These are phyloP conservation scores for Pantherophis vulpinus DNA, from an alignment of 2,797 vertebrate species.

Conservation along the genomic window DNA sequence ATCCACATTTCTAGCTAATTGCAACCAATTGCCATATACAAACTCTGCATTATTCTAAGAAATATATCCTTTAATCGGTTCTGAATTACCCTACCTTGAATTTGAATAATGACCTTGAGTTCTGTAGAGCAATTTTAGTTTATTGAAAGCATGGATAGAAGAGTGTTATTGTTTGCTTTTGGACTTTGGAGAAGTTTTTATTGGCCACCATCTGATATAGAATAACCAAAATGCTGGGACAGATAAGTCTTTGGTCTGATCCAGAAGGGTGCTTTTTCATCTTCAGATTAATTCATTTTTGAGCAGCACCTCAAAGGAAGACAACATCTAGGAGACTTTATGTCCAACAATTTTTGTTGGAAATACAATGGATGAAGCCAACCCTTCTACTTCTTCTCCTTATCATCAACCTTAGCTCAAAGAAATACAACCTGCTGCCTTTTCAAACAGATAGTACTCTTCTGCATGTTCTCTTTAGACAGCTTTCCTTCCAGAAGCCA, in stretches of 20 bases:
- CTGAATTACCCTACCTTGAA: neutral
- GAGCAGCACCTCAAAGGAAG: slow-evolving; percentile 10
- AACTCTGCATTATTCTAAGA: neutral
- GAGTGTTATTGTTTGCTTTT: neutral
- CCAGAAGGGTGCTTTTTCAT: neutral
- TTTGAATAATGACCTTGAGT: neutral
- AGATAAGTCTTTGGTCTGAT: neutral
- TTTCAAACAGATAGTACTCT: slow-evolving; percentile 45
- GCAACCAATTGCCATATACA: neutral
- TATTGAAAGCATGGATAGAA: neutral
- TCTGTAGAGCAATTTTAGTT: neutral
- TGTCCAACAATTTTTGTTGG: neutral
- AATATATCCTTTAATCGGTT: neutral
- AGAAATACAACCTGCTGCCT: slow-evolving; percentile 4
- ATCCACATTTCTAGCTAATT: neutral
- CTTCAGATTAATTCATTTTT: neutral
- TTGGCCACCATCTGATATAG: neutral
- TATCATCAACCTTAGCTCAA: neutral
- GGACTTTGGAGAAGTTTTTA: neutral
- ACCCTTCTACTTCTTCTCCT: neutral
- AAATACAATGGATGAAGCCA: slow-evolving; percentile 21
- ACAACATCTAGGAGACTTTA: slow-evolving; percentile 10
- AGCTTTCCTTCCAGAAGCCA: slow-evolving; percentile 33
- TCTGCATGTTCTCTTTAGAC: slow-evolving; percentile 44
- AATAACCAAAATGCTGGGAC: neutral